These are phyloP conservation scores for Pseudanteris insignis DNA, from an alignment of 2,888 invertebrate species.

Conservation along the genomic window DNA sequence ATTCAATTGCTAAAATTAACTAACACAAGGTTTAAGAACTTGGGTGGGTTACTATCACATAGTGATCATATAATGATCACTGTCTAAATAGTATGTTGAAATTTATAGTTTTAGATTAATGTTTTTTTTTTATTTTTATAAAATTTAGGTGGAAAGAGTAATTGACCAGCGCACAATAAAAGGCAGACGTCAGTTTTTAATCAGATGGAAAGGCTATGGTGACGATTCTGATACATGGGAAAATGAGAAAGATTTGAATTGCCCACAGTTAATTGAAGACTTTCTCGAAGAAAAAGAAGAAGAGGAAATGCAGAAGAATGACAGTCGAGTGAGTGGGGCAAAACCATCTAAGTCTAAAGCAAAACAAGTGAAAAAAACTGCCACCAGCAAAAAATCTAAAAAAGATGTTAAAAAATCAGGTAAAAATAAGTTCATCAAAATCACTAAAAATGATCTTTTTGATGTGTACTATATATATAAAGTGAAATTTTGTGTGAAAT, in stretches of 20 bases:
- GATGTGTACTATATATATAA: too few relatives aligned
- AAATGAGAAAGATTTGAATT: slow-evolving; percentile 76
- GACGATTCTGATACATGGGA: slow-evolving; percentile 81
- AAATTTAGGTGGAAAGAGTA: slow-evolving; percentile 74
- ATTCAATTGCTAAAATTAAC: too few relatives aligned
- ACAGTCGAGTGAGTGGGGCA: slow-evolving; percentile 10
- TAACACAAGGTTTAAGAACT: too few relatives aligned
- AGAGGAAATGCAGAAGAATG: slow-evolving; percentile 34
- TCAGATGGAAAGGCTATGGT: slow-evolving; percentile 82
- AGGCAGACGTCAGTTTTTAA: slow-evolving; percentile 75
- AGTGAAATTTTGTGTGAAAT: too few relatives aligned
- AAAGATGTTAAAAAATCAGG: slow-evolving; percentile 23
- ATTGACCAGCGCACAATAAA: slow-evolving; percentile 76
- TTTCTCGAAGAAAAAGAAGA: slow-evolving; percentile 61
- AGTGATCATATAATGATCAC: too few relatives aligned
- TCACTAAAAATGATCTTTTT: too few relatives aligned
- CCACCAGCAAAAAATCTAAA: slow-evolving; percentile 21
- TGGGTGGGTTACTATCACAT: too few relatives aligned
- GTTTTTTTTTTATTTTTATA: too few relatives aligned
- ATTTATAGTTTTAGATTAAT: too few relatives aligned
- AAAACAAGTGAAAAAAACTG: slow-evolving; percentile 8
- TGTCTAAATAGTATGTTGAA: too few relatives aligned
- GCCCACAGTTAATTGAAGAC: slow-evolving; percentile 74
- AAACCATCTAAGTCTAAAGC: slow-evolving; percentile 15
- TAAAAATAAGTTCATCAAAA: too few relatives aligned